Percentiles rank a stretch among this genome's conserved stretches.
phyloP scores from a whole-genome alignment of 1,140 invertebrate species.

The Bilobella aurantiaca region DNA sequence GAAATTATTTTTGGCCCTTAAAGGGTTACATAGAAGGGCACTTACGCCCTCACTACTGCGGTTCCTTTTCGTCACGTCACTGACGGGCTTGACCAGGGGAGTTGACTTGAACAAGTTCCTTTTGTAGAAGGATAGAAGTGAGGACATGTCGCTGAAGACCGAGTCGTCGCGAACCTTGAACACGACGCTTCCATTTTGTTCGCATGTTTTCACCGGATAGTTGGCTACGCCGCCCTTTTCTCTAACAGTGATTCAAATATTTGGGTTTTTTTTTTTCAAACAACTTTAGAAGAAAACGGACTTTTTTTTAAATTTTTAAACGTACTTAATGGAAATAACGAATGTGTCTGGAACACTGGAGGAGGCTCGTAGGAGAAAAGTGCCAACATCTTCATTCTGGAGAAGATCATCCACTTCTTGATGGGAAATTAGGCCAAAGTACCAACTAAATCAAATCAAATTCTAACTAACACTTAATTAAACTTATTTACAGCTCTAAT shows the following conservation, averaged over 20 bases:
- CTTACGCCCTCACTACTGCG: background rate
- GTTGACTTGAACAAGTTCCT: conserved; percentile 25
- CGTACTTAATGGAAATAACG: conserved; percentile 31
- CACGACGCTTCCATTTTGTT: background rate
- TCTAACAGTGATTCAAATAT: too few species aligned
- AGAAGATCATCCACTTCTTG: conserved; percentile 18
- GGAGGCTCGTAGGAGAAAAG: conserved; percentile 25
- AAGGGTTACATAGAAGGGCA: background rate
- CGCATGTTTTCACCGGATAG: conserved; percentile 6
- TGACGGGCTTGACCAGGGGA: conserved; percentile 18
- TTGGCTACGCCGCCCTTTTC: conserved; percentile 6
- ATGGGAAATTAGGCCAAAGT: conserved; percentile 11
- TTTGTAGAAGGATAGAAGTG: conserved; percentile 28
- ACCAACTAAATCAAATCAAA: conserved; percentile 11
- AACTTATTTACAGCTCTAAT: too few species aligned
- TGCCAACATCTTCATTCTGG: conserved; percentile 15
- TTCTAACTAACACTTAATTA: background rate
- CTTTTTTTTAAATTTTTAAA: background rate
- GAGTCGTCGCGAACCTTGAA: conserved; percentile 21
- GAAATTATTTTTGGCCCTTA: background rate
- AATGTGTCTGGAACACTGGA: conserved; percentile 16
- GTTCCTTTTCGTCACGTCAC: conserved; percentile 5
- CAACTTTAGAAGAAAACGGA: background rate
- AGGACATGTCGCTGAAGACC: conserved; percentile 18
- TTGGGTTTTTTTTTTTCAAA: too few species aligned